phyloP scores from a whole-genome alignment of 2,888 invertebrate species.

The Venusia cambrica region DNA sequence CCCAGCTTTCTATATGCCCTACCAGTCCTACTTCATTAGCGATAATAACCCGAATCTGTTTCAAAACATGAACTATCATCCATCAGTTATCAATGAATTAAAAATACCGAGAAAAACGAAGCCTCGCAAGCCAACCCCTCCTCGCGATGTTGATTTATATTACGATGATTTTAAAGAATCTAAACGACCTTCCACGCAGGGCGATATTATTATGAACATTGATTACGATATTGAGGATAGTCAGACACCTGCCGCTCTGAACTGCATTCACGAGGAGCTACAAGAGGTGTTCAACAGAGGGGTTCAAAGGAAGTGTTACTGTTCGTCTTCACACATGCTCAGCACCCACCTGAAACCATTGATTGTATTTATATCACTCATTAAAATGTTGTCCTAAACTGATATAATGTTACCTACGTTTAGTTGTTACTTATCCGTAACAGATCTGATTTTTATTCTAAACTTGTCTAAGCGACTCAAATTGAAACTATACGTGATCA shows the following conservation, averaged over 20 bases:
- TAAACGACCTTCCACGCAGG: constrained; percentile 15
- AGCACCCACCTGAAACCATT: too few relatives aligned
- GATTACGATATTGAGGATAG: constrained; percentile 27
- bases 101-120: constrained; percentile 39
- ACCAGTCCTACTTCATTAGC: constrained; percentile 41
- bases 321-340: constrained; percentile 27
- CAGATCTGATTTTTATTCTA: too few relatives aligned
- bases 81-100: constrained; percentile 33
- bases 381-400: too few relatives aligned
- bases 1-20: constrained; percentile 40
- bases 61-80: constrained; percentile 37
- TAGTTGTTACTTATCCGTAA: too few relatives aligned
- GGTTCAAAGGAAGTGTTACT: constrained; percentile 38
- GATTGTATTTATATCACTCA: too few relatives aligned
- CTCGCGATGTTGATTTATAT: constrained; percentile 34
- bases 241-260: constrained; percentile 10
- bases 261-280: constrained; percentile 31
- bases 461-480: too few relatives aligned
- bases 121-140: constrained; percentile 37
- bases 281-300: constrained; percentile 29
- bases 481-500: too few relatives aligned
- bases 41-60: constrained; percentile 17
- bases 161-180: constrained; percentile 35
- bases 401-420: too few relatives aligned
- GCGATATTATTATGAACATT: constrained; percentile 26